These are phyloP conservation scores for Zosterops lateralis DNA, from an alignment of 2,113 vertebrate genomes.

Conservation along the genomic window DNA sequence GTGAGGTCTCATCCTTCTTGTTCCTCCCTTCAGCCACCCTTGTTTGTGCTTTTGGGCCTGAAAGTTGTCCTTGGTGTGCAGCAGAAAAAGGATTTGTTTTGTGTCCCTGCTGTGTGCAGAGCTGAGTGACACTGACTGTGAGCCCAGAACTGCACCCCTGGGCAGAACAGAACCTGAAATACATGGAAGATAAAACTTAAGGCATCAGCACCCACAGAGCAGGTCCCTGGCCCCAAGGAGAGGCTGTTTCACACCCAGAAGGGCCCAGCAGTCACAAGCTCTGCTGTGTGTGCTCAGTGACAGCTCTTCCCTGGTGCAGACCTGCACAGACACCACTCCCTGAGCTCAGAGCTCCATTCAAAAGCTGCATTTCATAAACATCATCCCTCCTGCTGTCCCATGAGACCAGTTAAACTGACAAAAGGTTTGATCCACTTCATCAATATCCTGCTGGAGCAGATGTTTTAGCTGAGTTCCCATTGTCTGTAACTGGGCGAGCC, in stretches of 20 bases:
- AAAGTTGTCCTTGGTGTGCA: no score
- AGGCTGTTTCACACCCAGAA: background rate
- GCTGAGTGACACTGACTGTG: no score
- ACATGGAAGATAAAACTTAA: no score
- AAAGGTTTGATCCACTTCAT: background rate
- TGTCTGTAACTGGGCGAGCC: background rate
- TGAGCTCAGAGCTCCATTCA: background rate
- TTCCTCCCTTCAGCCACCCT: no score
- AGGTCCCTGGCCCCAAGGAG: background rate
- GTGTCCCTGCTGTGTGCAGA: no score
- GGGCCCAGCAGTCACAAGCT: background rate
- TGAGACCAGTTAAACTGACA: background rate
- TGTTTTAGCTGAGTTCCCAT: background rate
- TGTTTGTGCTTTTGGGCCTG: no score
- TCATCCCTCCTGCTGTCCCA: background rate
- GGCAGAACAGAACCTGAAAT: no score
- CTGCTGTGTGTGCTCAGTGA: background rate
- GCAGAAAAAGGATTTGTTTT: no score
- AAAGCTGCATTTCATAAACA: background rate
- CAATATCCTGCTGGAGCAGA: background rate
- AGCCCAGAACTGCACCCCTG: no score
- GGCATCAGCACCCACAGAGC: background rate
- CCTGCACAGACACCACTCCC: background rate
- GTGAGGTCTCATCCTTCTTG: no score
- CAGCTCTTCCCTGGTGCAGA: background rate